Base-by-base conservation (phyloP, 2,113 vertebrate species). In the Ailurus styani region DNA sequence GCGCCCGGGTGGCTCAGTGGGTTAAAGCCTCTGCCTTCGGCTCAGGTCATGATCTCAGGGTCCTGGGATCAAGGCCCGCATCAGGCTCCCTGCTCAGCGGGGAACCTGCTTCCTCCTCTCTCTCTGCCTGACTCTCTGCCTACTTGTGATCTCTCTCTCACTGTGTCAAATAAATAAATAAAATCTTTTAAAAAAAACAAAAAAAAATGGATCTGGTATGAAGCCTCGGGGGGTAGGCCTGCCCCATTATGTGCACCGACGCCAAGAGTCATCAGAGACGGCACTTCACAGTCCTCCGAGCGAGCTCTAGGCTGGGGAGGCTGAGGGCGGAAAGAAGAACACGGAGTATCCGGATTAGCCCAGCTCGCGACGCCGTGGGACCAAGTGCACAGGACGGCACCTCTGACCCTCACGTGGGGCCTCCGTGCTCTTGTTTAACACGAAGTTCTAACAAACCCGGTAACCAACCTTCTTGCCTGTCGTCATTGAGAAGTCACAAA, bases 281-380 rank as follows among this genome's bases (percentile, higher is more conserved):
- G 7, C 15, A 17, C 60, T n/a, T 79, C 21, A 15, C 31, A 87
- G 79, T 34, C 60, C 15, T 57, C 23, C 14, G 7, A 52, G 73
- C 23, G 54, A 72, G 37, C 42, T 1, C 0, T 6, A 8, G 0
- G 14, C 42, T 1, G 4, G 21, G 12, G 14, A 1, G 47, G 10
- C 20, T 1, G 31, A 60, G 31, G 14, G 29, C 0, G 2, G 37
- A 13, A 29, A n/a, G 34, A 2, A 34, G 6, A 29, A 29, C 2
- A 47, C 52, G 20, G 6, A 2, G n/a, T 1, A 4, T 6, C 1
- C 0, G 9, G 37, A 7, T 50, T 4, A 20, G 42, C 68, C 52
- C 47, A 9, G 50, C 1, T 42, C 95, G 18, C 10, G 68, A 64
- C 8, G 18, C 37, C 2, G 29, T 0, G 10, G n/a, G 3, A 73